Conservation (phyloP, 1,140 invertebrate genomes). For the Cephus cinctus region DNA sequence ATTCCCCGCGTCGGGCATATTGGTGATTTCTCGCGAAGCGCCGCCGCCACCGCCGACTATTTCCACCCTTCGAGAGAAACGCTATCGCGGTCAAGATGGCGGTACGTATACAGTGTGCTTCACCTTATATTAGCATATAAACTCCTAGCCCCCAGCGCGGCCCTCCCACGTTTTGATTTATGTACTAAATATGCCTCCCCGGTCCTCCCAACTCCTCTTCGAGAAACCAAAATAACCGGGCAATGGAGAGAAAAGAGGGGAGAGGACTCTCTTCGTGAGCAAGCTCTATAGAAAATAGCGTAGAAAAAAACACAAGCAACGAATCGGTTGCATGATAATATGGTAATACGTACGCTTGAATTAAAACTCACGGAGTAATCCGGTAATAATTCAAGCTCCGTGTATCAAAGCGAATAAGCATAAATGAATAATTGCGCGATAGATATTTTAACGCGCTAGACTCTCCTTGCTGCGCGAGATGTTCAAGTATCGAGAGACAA, state of each 20-base stretch:
- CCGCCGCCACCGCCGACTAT: not conserved
- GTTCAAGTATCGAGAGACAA: too few relatives aligned
- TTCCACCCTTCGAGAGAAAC: too few relatives aligned
- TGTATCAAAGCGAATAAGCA: slow-evolving; percentile 54
- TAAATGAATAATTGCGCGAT: slow-evolving; percentile 55
- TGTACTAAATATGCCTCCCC: slow-evolving; percentile 54
- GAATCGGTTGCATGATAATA: slow-evolving; percentile 40
- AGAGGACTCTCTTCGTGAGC: slow-evolving; percentile 6
- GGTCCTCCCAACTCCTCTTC: slow-evolving; percentile 17
- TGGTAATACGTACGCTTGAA: slow-evolving; percentile 54
- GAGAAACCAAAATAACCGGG: slow-evolving; percentile 11
- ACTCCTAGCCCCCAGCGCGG: slow-evolving; percentile 44
- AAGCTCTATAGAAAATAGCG: slow-evolving; percentile 16
- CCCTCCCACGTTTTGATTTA: slow-evolving; percentile 52
- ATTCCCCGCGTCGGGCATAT: slow-evolving; percentile 23
- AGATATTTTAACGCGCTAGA: slow-evolving; percentile 46
- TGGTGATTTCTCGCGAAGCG: not conserved
- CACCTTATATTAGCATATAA: slow-evolving; percentile 55
- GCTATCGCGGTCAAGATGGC: slow-evolving; percentile 51
- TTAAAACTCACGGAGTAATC: slow-evolving; percentile 51
- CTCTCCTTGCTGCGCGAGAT: slow-evolving; percentile 22
- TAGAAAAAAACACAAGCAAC: too few relatives aligned
- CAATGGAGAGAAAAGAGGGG: slow-evolving; percentile 8
- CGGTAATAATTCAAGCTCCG: slow-evolving; percentile 54
- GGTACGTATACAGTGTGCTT: slow-evolving; percentile 47